Evolutionary conservation across 2,888 invertebrate genomes (phyloP).

Genomic region (Gari tellinella): DNA sequence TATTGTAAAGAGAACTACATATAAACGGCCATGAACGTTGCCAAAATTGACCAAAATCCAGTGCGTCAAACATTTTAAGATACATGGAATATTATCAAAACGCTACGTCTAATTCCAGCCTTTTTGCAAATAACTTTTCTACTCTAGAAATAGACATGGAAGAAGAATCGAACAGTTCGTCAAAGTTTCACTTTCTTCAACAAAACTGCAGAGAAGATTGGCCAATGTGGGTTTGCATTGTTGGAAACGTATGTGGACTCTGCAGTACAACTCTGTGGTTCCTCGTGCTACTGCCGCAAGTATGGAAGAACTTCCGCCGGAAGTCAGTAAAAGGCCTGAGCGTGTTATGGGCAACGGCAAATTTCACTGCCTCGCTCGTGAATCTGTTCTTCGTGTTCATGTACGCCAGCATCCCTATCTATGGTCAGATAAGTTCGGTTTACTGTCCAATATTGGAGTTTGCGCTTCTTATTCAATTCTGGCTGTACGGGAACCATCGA

Average conservation of each 20-base stretch:
- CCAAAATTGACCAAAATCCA: no score
- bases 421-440: conserved; percentile 62
- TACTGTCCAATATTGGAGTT: conserved; percentile 67
- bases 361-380: conserved; percentile 67
- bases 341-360: conserved; percentile 66
- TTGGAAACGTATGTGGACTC: conserved; percentile 62
- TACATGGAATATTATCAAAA: no score
- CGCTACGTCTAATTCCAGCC: no score
- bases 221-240: conserved; percentile 63
- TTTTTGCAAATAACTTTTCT: no score
- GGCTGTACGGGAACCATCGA: conserved; percentile 55
- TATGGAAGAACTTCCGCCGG: conserved; percentile 69
- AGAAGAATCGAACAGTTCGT: no score
- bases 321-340: conserved; percentile 68
- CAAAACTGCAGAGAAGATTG: conserved; percentile 64
- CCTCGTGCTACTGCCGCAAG: conserved; percentile 67
- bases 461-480: conserved; percentile 62
- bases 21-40: no score
- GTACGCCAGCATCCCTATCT: conserved; percentile 59
- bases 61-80: no score
- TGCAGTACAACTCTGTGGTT: conserved; percentile 68
- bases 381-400: conserved; percentile 67
- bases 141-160: no score
- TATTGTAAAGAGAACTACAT: no score
- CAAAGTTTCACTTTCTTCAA: conserved; percentile 31